Percentiles rank a stretch among this genome's conserved stretches.
phyloP scores from a whole-genome alignment of 2,797 vertebrate species.

The Gorsachius magnificus region DNA sequence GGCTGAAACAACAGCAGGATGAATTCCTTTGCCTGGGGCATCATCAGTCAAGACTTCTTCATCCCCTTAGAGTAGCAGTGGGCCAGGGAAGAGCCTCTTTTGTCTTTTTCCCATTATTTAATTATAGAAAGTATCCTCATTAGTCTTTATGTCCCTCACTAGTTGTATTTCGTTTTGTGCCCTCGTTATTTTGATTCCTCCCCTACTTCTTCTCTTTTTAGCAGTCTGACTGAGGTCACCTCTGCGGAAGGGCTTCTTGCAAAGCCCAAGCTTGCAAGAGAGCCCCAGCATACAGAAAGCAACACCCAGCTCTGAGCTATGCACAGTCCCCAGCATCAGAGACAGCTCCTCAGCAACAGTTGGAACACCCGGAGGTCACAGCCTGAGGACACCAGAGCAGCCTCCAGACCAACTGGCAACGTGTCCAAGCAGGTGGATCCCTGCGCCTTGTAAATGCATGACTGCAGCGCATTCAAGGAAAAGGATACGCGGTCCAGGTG shows the following conservation, averaged over 20 bases:
- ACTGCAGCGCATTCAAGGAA: background rate
- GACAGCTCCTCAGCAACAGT: background rate
- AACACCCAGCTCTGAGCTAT: background rate
- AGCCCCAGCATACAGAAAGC: background rate
- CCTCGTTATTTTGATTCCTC: background rate
- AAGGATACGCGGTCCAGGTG: background rate
- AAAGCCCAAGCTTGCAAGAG: background rate
- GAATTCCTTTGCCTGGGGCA: background rate
- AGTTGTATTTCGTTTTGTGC: background rate
- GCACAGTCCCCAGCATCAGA: background rate
- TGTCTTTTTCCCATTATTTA: background rate
- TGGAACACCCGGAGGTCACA: background rate
- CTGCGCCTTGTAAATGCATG: background rate
- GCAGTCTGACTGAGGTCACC: background rate
- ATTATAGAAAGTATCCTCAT: background rate
- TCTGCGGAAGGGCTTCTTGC: background rate
- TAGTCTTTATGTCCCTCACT: background rate
- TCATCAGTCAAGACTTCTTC: background rate
- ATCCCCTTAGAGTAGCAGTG: background rate
- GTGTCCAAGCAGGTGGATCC: background rate
- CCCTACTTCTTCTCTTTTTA: background rate
- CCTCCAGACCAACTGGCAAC: fast-evolving
- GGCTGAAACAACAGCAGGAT: background rate
- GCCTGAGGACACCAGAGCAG: background rate
- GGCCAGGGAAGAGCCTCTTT: background rate